Evolutionary conservation across 2,888 invertebrate genomes (phyloP), one percentile per base, ranked within the genome.

Genomic region (Zelleria hepariella): DNA sequence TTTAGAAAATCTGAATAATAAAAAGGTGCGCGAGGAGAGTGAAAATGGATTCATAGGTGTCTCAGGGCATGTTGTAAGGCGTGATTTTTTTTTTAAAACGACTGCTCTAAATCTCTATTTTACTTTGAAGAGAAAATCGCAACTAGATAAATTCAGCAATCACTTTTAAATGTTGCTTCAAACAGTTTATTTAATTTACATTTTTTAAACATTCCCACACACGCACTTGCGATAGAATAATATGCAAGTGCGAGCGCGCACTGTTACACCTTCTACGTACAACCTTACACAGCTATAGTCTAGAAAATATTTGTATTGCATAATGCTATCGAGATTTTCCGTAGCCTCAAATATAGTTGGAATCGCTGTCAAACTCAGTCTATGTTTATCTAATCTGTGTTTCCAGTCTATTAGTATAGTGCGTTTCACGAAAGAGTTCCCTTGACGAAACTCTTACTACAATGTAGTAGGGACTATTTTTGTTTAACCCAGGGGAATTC

Each of bases 1-100:
- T 58, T 58, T 61, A 58, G 61, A 60, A 62, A 51, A 52, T 54
- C 54, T 55, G 61, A 55, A 42, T 58, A 27, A 53, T 20, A 49
- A 42, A 62, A 56, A 47, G 25, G 58, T 58, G 58, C 58, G 42
- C 20, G 58, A 53, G 58, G 53, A 26, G 15, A 48, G 27, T 27
- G 51, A 58, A n/a, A 57, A 47, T 57, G 57, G 24, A 47, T 55
- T 20, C 20, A 55, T 42, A 42, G 32, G 54, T 55, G 55, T 32
- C 10, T 51, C 53, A 48, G 58, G 53, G 47, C 58, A 58, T 57
- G 49, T 51, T 47, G 5, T n/a, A 53, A 58, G 58, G 58, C 58
- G 58, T 58, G 58, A 53, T 15, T 53, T 49, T 51, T 51, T 15
- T 21, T 25, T n/a, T 21, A 53, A 53, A 58, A 32, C 15, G 57